Conservation (phyloP, 64 coral and sea anemone genomes). For the Pocillopora verrucosa region DNA sequence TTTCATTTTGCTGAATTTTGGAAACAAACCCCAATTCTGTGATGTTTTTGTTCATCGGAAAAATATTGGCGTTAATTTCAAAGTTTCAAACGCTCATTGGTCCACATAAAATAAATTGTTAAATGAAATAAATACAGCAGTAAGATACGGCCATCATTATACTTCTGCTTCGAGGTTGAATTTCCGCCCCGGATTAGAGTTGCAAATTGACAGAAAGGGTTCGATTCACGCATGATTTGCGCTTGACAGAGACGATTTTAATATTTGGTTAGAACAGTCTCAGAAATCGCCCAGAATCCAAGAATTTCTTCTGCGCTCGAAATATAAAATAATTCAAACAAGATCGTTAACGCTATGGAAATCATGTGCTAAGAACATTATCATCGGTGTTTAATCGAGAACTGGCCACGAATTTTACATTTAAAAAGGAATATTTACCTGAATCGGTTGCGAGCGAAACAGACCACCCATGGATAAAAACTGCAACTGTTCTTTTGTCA, state of each 20-base stretch:
- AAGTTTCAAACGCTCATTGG: not conserved
- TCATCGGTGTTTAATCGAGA: not conserved
- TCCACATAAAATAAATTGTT: not conserved
- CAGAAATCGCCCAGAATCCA: not conserved
- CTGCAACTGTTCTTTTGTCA: not conserved
- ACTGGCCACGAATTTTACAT: not conserved
- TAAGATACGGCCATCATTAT: not conserved
- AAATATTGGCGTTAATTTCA: not conserved
- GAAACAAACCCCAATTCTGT: not conserved
- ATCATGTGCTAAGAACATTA: not conserved
- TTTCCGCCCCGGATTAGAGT: not conserved
- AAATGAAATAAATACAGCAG: not conserved
- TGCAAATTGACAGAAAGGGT: not conserved
- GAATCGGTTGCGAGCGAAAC: not conserved
- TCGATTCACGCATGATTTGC: not conserved
- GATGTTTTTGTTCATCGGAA: not conserved
- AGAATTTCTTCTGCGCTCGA: not conserved
- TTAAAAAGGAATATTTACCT: conserved; percentile 15
- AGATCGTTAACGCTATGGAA: not conserved
- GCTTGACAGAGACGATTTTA: not conserved
- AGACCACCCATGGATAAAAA: not conserved
- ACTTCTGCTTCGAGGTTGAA: not conserved
- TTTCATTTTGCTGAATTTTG: not conserved
- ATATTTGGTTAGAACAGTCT: not conserved
- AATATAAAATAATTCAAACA: not conserved